Evolutionary conservation across 2,797 vertebrate genomes (phyloP).

Genomic region (Acomys russatus): DNA sequence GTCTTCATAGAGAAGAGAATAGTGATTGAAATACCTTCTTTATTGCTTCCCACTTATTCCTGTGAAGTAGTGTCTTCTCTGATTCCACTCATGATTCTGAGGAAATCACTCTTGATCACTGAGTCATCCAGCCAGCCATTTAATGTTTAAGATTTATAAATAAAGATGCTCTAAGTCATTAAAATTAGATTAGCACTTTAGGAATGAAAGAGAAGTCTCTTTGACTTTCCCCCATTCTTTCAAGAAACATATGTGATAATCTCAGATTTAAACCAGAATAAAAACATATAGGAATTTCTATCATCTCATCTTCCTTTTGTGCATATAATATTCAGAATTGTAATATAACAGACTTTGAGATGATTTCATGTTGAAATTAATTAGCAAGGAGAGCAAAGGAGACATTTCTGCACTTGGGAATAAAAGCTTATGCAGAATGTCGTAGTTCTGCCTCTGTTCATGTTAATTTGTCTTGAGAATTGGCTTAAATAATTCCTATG

Average conservation of each 20-base stretch:
- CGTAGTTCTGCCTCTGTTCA: background rate
- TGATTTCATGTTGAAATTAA: constrained; percentile 26
- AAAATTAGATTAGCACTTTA: background rate
- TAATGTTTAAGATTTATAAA: background rate
- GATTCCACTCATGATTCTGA: background rate
- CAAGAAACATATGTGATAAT: background rate
- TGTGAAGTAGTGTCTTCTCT: too few species aligned
- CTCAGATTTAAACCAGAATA: background rate
- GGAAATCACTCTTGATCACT: too few species aligned
- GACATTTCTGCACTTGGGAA: constrained; percentile 16
- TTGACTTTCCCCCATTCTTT: background rate
- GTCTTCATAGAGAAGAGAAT: background rate
- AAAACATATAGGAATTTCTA: constrained; percentile 4
- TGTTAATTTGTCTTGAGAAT: background rate
- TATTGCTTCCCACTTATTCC: background rate
- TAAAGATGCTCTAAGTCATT: background rate
- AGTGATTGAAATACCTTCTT: background rate
- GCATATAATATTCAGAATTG: background rate
- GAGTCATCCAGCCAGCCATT: background rate
- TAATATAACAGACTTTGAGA: background rate
- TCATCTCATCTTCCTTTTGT: background rate
- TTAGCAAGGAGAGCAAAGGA: constrained; percentile 16
- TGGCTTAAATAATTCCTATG: constrained; percentile 20
- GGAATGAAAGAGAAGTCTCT: background rate
- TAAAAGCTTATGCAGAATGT: background rate